phyloP scores from a whole-genome alignment of 1,140 invertebrate species.

The Pseudomyrmex dendroicus region DNA sequence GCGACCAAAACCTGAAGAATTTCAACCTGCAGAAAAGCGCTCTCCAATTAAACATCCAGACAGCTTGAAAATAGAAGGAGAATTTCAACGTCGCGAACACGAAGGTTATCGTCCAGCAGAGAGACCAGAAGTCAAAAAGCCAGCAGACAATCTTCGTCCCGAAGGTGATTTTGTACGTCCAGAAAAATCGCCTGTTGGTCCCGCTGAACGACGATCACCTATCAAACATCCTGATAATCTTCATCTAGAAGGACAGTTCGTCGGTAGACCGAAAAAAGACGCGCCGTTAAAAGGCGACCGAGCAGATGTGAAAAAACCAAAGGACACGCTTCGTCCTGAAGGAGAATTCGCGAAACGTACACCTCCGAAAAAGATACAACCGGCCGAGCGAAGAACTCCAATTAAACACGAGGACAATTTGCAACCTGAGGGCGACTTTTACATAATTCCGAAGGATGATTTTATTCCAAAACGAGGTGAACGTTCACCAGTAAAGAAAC shows the following conservation, averaged over 20 bases:
- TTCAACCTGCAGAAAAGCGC: no score
- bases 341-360: slow-evolving; percentile 84
- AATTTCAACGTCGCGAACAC: slow-evolving; percentile 82
- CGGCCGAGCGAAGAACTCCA: slow-evolving; percentile 82
- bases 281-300: slow-evolving; percentile 84
- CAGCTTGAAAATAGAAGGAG: slow-evolving; percentile 86
- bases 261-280: slow-evolving; percentile 85
- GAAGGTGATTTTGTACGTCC: slow-evolving; percentile 84
- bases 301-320: slow-evolving; percentile 82
- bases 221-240: slow-evolving; percentile 86
- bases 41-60: slow-evolving; percentile 69
- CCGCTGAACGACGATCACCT: slow-evolving; percentile 77
- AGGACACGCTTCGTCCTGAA: slow-evolving; percentile 86
- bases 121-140: slow-evolving; percentile 87
- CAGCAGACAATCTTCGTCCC: slow-evolving; percentile 84
- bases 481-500: slow-evolving; percentile 79
- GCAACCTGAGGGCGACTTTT: slow-evolving; percentile 86
- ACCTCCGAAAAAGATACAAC: slow-evolving; percentile 57
- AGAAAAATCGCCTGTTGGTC: slow-evolving; percentile 72
- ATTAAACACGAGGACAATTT: slow-evolving; percentile 87
- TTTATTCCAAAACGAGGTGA: slow-evolving; percentile 85
- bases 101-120: slow-evolving; percentile 87
- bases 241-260: slow-evolving; percentile 86
- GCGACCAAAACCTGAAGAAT: no score
- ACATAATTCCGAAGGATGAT: slow-evolving; percentile 84